These are phyloP conservation scores for Eolophus roseicapilla DNA, from an alignment of 2,113 vertebrate genomes.

Conservation along the genomic window DNA sequence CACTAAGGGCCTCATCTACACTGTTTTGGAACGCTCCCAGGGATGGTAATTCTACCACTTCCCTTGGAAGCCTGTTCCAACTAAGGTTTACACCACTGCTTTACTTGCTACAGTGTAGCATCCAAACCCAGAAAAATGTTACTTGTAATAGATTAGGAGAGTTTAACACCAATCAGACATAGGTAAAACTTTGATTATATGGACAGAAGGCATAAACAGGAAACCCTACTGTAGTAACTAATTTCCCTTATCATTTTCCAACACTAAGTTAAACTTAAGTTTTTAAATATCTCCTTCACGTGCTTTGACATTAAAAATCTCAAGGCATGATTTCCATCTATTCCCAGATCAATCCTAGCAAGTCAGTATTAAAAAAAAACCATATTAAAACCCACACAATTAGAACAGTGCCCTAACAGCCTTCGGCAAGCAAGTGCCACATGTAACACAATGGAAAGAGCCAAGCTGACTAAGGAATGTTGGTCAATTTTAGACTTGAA, in stretches of 20 bases:
- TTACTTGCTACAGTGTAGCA: background rate
- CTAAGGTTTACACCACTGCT: background rate
- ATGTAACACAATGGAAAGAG: background rate
- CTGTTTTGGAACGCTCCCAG: background rate
- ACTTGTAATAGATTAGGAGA: background rate
- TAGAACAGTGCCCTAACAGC: background rate
- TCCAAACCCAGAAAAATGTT: background rate
- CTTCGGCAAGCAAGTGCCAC: background rate
- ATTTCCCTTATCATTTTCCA: background rate
- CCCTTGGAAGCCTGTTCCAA: background rate
- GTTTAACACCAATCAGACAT: background rate
- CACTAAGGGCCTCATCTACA: background rate
- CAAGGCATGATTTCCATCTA: background rate
- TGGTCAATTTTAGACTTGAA: background rate
- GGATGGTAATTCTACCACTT: background rate
- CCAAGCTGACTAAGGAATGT: background rate
- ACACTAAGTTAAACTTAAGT: background rate
- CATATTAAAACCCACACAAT: background rate
- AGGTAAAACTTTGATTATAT: background rate
- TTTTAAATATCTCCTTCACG: background rate
- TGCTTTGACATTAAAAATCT: background rate
- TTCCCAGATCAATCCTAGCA: background rate
- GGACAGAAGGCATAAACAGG: fast-evolving
- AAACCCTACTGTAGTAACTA: background rate
- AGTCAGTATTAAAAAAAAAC: background rate